Percentiles rank a stretch among this genome's conserved stretches.
phyloP scores from a whole-genome alignment of 2,888 invertebrate genomes.

The Eilema griseolum region DNA sequence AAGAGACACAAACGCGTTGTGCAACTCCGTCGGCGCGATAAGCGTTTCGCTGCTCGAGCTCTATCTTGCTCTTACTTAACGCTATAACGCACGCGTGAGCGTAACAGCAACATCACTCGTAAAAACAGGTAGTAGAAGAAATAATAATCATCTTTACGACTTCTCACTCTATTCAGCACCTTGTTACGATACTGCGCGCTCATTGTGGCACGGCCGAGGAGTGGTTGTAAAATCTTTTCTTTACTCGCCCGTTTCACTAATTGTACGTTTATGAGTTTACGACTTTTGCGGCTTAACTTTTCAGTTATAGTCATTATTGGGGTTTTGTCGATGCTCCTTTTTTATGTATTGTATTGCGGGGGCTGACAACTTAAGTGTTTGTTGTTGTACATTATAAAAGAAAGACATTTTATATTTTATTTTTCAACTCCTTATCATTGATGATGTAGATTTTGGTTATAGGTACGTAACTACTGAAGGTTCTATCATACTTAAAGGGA shows the following conservation, averaged over 20 bases:
- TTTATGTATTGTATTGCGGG: conserved; percentile 54
- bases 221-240: conserved; percentile 87
- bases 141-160: conserved; percentile 88
- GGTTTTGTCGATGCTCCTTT: conserved; percentile 73
- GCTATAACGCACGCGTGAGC: conserved; percentile 59
- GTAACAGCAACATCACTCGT: conserved; percentile 77
- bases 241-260: conserved; percentile 86
- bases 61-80: conserved; percentile 71
- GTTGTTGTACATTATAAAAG: conserved; percentile 28
- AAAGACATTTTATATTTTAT: conserved; percentile 38
- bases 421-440: conserved; percentile 23
- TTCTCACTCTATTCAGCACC: conserved; percentile 88
- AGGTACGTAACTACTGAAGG: neutral
- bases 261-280: conserved; percentile 87
- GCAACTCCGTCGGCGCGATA: conserved; percentile 64
- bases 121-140: conserved; percentile 88
- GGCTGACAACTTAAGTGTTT: conserved; percentile 39
- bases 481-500: conserved; percentile 7
- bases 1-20: conserved; percentile 70
- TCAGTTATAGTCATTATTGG: conserved; percentile 77
- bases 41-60: conserved; percentile 67
- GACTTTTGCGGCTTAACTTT: conserved; percentile 84
- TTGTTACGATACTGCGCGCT: conserved; percentile 87
- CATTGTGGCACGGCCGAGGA: conserved; percentile 84
- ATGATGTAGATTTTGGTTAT: conserved; percentile 22